Base-by-base conservation (phyloP, 2,797 vertebrate genomes). In the Prunella strophiata region DNA sequence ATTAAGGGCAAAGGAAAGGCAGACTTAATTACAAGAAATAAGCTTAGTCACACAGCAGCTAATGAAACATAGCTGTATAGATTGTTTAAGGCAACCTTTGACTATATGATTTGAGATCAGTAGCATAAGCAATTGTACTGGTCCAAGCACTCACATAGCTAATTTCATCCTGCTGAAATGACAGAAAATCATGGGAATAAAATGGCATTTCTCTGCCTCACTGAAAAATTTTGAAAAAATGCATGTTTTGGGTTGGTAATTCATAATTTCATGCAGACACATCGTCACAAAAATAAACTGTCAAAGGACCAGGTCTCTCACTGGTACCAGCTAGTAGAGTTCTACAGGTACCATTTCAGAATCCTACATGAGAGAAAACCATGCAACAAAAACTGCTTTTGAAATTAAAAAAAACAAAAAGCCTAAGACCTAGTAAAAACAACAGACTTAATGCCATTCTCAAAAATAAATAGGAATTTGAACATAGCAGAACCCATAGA, bases 51-150 rank as follows among this genome's bases (percentile, higher is more conserved):
- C 85, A 71, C 36, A 72, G 65, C 10, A 94, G 66, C 47, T 85
- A 87, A 85, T 73, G 68, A 96, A 96, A 93, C 25, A 74, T 11
- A 71, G 26, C 15, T 59, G 65, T 81, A 90, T 85, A 89, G 77
- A 89, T 58, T 85, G 76, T 94, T 87, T 85, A 47, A 79, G 66
- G 52, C 68, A 80, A 36, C 16, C 55, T 93, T 89, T 59, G 42
- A 16, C 79, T 93, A 48, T 50, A 61, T 79, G 38, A 58, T 71
- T 58, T 50, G 68, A 94, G 38, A 83, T n/a, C 50, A 72, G 52
- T 30, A 77, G 27, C 3, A 8, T 58, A 92, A 72, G 43, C 51
- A 92, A 62, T 55, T 81, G 29, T 52, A 80, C 54, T 32, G 61
- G 38, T 68, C 42, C 58, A 72, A 78, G 78, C 40, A 50, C 14